These are phyloP conservation scores for Leptocoma aspasia DNA, from an alignment of 2,113 vertebrate genomes.

Conservation along the genomic window DNA sequence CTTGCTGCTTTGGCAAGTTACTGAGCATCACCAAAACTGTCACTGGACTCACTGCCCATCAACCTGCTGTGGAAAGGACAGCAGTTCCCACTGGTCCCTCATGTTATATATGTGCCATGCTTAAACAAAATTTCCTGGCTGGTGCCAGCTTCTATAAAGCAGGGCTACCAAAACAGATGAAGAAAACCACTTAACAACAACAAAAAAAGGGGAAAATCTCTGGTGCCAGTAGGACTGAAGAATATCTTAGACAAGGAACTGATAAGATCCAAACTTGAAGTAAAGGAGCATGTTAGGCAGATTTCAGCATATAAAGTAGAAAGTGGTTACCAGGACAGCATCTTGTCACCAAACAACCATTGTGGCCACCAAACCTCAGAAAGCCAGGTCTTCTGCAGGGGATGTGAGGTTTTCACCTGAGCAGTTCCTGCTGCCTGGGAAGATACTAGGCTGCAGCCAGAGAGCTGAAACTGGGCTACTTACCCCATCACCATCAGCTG, in stretches of 20 bases:
- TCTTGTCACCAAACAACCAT: not conserved
- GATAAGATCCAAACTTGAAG: not conserved
- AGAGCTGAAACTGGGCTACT: not conserved
- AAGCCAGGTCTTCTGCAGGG: not conserved
- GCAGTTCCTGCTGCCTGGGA: not conserved
- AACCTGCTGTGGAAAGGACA: not conserved
- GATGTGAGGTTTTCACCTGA: not conserved
- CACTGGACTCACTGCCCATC: not conserved
- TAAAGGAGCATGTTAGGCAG: not conserved
- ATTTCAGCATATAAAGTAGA: not conserved
- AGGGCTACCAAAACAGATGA: not conserved
- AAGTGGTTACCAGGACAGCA: not conserved
- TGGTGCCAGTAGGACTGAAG: not conserved
- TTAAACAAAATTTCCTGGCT: not conserved
- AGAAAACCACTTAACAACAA: not conserved
- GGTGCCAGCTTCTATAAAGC: not conserved
- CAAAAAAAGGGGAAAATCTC: not conserved
- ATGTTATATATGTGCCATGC: rapidly evolving
- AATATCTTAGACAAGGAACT: not conserved
- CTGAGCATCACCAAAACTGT: not conserved
- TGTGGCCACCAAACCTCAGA: rapidly evolving
- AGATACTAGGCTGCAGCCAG: not conserved
- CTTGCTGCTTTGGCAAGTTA: not conserved
- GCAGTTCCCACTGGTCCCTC: not conserved
- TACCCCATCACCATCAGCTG: not conserved